phyloP scores from a whole-genome alignment of 2,888 invertebrate species.

The Argynnis bischoffii region DNA sequence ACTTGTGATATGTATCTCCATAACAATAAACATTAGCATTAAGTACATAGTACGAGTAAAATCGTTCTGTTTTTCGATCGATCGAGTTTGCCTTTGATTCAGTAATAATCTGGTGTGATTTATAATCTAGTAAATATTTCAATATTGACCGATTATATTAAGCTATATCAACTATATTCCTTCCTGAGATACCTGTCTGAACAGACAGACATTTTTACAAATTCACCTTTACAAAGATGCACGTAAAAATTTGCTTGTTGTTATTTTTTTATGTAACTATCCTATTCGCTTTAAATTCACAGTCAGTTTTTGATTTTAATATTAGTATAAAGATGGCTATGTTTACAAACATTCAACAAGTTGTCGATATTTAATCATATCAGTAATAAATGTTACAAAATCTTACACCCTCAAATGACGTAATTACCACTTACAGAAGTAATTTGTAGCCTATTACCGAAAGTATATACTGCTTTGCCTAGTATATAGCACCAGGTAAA shows the following conservation, averaged over 20 bases:
- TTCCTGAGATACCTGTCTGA: no score
- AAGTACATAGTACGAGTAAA: no score
- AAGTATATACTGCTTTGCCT: constrained; percentile 18
- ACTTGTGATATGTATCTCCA: no score
- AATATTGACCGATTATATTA: no score
- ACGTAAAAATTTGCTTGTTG: not conserved
- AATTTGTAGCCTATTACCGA: constrained; percentile 11
- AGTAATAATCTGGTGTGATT: no score
- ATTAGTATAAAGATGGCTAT: constrained; percentile 21
- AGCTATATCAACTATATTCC: no score
- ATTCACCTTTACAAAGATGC: no score
- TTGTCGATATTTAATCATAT: constrained; percentile 39
- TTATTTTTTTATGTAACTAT: not conserved
- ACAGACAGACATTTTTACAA: no score
- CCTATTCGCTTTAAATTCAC: not conserved
- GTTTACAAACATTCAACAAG: constrained; percentile 72
- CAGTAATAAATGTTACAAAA: constrained; percentile 8
- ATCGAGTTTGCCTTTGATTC: no score
- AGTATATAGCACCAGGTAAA: constrained; percentile 18
- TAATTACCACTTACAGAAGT: constrained; percentile 10
- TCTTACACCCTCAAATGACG: constrained; percentile 2
- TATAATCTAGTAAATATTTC: no score
- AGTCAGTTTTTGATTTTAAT: constrained; percentile 1
- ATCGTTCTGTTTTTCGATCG: no score
- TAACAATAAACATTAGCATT: no score